These are phyloP conservation scores for Phalera bucephala DNA, from an alignment of 2,888 invertebrate genomes.

Conservation along the genomic window DNA sequence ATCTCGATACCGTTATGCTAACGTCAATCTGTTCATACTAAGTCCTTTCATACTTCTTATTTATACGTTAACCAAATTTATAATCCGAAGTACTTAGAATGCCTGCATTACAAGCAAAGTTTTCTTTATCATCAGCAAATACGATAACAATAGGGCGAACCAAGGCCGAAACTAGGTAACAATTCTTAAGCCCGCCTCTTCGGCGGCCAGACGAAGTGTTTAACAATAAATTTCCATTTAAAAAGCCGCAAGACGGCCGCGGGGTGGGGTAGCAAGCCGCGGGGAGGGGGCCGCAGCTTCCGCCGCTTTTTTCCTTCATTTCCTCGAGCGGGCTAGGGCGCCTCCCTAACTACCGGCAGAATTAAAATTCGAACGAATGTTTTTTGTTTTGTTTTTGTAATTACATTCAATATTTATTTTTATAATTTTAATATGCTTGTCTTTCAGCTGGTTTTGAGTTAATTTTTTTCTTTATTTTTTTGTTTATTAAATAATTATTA, in stretches of 20 bases:
- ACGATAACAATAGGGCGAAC: slow-evolving; percentile 32
- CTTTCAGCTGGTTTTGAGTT: too few species aligned
- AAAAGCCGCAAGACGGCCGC: slow-evolving; percentile 71
- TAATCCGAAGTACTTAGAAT: not conserved
- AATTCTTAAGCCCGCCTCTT: slow-evolving; percentile 60
- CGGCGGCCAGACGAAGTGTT: slow-evolving; percentile 77
- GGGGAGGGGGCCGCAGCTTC: slow-evolving; percentile 58
- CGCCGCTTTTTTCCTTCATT: slow-evolving; percentile 82
- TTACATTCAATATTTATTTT: slow-evolving; percentile 30
- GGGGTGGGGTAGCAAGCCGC: slow-evolving; percentile 23
- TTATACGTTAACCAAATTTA: too few species aligned
- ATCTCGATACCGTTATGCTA: too few species aligned
- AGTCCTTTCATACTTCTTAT: too few species aligned
- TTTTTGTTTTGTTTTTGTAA: slow-evolving; percentile 51
- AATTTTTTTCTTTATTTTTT: too few species aligned
- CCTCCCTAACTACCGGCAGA: slow-evolving; percentile 55
- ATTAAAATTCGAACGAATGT: slow-evolving; percentile 58
- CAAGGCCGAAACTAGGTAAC: slow-evolving; percentile 54
- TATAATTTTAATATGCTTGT: too few species aligned
- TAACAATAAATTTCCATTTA: slow-evolving; percentile 83
- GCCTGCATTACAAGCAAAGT: slow-evolving; percentile 15
- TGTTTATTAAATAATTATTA: too few species aligned
- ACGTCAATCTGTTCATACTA: too few species aligned
- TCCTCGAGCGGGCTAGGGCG: slow-evolving; percentile 73
- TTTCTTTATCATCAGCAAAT: slow-evolving; percentile 34